phyloP scores from a whole-genome alignment of 2,888 invertebrate genomes.

The Ariolimax columbianus region DNA sequence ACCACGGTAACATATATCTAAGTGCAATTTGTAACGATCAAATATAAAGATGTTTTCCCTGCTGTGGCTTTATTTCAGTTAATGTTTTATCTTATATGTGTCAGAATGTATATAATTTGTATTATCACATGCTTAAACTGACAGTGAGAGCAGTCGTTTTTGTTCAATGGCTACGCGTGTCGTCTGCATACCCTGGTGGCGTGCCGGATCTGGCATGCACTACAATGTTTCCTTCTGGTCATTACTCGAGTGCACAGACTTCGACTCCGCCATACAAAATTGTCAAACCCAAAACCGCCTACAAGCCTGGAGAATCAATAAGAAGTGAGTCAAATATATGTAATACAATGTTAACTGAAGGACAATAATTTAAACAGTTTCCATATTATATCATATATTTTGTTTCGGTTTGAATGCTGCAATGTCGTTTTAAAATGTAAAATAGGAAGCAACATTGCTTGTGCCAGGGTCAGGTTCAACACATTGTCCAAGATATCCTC shows the following conservation, averaged over 20 bases:
- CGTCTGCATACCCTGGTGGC: constrained; percentile 52
- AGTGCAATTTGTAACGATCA: too few relatives aligned
- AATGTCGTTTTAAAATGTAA: too few relatives aligned
- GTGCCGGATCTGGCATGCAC: constrained; percentile 52
- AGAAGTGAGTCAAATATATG: background rate
- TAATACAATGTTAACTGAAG: background rate
- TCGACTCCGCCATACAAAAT: constrained; percentile 52
- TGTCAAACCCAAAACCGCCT: constrained; percentile 44
- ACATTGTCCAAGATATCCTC: too few relatives aligned
- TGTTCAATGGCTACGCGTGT: background rate
- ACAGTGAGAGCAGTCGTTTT: background rate
- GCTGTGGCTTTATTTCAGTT: too few relatives aligned
- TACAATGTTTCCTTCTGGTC: constrained; percentile 56
- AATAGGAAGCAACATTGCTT: too few relatives aligned
- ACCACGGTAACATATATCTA: too few relatives aligned
- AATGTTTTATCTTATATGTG: too few relatives aligned
- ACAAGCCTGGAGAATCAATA: constrained; percentile 42
- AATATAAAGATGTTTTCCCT: too few relatives aligned
- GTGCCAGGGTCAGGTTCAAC: too few relatives aligned
- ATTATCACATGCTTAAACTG: background rate
- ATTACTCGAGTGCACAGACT: constrained; percentile 42
- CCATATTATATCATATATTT: too few relatives aligned
- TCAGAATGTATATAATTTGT: background rate
- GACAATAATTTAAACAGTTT: too few relatives aligned
- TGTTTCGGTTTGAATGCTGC: too few relatives aligned